A percentile compares a stretch with the other conserved stretches of the same genome.
Conservation (phyloP, 2,113 vertebrate genomes). For the Emydura subglobosa region DNA sequence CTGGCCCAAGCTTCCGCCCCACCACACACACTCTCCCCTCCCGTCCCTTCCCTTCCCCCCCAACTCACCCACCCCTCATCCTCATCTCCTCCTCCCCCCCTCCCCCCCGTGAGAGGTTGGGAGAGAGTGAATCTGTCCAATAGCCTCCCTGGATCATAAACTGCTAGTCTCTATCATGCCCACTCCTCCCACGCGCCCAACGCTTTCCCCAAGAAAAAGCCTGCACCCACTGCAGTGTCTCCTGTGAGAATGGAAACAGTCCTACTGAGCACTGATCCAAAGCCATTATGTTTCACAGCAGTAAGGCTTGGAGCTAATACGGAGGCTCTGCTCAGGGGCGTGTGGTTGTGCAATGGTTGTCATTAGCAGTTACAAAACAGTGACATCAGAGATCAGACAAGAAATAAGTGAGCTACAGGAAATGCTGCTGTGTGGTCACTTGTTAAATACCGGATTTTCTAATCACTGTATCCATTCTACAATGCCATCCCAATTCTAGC, state of each 20-base stretch:
- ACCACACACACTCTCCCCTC: too few species aligned
- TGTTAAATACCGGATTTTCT: neutral
- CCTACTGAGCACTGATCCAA: neutral
- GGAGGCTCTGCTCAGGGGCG: neutral
- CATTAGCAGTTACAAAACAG: neutral
- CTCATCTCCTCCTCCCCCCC: too few species aligned
- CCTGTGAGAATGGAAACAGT: neutral
- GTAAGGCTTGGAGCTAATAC: neutral
- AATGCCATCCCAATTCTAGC: fast-evolving
- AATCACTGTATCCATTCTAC: neutral
- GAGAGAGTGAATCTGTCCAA: too few species aligned
- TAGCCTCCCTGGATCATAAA: too few species aligned
- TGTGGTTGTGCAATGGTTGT: neutral
- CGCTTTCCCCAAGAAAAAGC: neutral
- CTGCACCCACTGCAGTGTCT: neutral
- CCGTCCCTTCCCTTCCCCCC: too few species aligned
- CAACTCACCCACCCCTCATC: too few species aligned
- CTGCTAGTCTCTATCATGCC: neutral
- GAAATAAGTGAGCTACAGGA: neutral
- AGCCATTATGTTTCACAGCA: too few species aligned
- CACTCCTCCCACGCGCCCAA: neutral
- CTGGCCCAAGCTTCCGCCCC: neutral
- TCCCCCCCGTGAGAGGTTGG: too few species aligned
- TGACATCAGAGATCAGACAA: neutral
- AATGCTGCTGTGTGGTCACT: neutral